Evolutionary conservation across 2,113 vertebrate genomes (phyloP).

Genomic region (Hipposideros armiger): DNA sequence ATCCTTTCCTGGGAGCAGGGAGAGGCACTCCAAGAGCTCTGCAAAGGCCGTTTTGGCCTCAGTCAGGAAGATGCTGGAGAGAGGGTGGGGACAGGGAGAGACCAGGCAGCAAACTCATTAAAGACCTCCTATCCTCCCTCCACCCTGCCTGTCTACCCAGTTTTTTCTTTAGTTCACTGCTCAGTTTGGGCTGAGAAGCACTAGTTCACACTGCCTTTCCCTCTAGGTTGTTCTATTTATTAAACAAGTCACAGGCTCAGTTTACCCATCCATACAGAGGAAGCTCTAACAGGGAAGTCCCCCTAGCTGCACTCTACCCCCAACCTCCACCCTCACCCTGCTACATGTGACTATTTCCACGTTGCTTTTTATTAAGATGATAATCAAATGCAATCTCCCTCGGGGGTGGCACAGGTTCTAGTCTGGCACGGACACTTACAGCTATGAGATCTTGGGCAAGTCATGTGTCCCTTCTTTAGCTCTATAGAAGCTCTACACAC

Average conservation of each 20-base stretch:
- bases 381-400: neutral
- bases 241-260: neutral
- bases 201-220: neutral
- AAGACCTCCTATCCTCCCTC: fast-evolving
- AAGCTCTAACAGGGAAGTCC: neutral
- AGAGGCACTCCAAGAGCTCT: neutral
- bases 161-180: neutral
- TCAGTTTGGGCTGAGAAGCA: neutral
- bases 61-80: neutral
- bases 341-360: neutral
- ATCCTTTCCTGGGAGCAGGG: neutral
- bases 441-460: neutral
- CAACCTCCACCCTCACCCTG: neutral
- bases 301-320: no score
- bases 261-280: neutral
- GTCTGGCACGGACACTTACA: neutral
- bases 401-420: neutral
- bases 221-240: neutral
- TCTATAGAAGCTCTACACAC: neutral
- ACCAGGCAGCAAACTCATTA: neutral
- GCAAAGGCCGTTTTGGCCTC: neutral
- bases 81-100: neutral
- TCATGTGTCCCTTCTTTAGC: neutral
- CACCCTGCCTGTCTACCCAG: neutral
- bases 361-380: neutral